Conservation (phyloP, 2,888 invertebrate species). For the Agelastica alni region DNA sequence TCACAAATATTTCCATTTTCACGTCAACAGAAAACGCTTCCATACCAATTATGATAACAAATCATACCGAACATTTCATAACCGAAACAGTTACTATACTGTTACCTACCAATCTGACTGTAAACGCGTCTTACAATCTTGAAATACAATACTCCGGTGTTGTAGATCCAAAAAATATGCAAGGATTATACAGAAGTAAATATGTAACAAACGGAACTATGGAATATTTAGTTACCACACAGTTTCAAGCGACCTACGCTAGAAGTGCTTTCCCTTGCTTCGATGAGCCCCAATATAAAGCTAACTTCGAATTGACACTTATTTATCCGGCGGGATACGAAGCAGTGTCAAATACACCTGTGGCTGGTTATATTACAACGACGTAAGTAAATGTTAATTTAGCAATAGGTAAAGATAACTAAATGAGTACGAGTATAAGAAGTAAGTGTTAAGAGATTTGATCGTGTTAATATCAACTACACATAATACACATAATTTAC, state of each 20-base stretch:
- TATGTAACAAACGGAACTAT: constrained; percentile 26
- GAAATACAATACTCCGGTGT: constrained; percentile 37
- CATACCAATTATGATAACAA: background rate
- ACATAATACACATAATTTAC: no score
- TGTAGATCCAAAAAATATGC: constrained; percentile 46
- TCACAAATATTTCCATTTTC: constrained; percentile 19
- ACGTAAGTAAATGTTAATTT: no score
- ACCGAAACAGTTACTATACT: constrained; percentile 34
- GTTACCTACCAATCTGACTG: constrained; percentile 10
- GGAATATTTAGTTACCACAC: constrained; percentile 38
- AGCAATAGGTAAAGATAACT: no score
- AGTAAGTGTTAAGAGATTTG: no score
- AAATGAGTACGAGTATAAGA: no score
- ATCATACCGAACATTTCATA: constrained; percentile 16
- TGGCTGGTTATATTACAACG: background rate
- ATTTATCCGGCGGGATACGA: constrained; percentile 27
- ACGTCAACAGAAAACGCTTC: background rate
- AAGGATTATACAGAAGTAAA: constrained; percentile 39
- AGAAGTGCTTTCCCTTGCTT: constrained; percentile 41
- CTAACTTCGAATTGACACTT: constrained; percentile 33
- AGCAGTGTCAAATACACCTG: constrained; percentile 31
- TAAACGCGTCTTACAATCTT: constrained; percentile 24
- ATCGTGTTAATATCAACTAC: no score
- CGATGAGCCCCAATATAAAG: constrained; percentile 41
- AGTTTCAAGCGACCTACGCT: constrained; percentile 37